Percentiles rank a stretch among this genome's conserved stretches.
Conservation (phyloP, 1,140 invertebrate genomes). For the Drosophila persimilis region DNA sequence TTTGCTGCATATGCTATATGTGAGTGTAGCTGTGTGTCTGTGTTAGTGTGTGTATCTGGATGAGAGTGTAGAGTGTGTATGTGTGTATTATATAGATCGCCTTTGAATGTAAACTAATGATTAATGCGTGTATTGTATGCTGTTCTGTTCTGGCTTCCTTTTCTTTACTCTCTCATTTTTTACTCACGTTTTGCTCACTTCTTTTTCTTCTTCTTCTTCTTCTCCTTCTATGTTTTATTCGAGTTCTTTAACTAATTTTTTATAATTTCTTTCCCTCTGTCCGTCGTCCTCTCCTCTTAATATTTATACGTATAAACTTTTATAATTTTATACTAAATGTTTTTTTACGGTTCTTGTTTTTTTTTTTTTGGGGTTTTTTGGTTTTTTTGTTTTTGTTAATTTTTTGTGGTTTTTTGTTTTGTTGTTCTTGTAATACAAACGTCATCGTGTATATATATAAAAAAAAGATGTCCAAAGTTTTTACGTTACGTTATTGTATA, state of each 20-base stretch:
- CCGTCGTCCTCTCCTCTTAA: slow-evolving; percentile 54
- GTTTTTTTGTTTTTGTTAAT: slow-evolving; percentile 25
- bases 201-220: slow-evolving; percentile 37
- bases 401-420: slow-evolving; percentile 40
- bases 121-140: slow-evolving; percentile 70
- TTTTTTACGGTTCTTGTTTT: slow-evolving; percentile 71
- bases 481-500: slow-evolving; percentile 81
- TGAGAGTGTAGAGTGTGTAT: slow-evolving; percentile 41
- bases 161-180: slow-evolving; percentile 31
- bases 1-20: slow-evolving; percentile 74
- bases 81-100: slow-evolving; percentile 67
- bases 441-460: slow-evolving; percentile 77
- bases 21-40: slow-evolving; percentile 19
- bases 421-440: slow-evolving; percentile 62
- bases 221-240: slow-evolving; percentile 65
- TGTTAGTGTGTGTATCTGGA: slow-evolving; percentile 24
- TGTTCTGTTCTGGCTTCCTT: slow-evolving; percentile 36
- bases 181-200: slow-evolving; percentile 15
- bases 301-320: slow-evolving; percentile 81
- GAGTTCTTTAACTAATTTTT: slow-evolving; percentile 81
- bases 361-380: slow-evolving; percentile 22
- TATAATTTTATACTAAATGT: slow-evolving; percentile 82
- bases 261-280: slow-evolving; percentile 51
- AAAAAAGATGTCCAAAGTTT: slow-evolving; percentile 82
- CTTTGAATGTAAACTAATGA: slow-evolving; percentile 75